Evolutionary conservation across 2,797 vertebrate species (phyloP).

Genomic region (Tenualosa thibaudeaui): DNA sequence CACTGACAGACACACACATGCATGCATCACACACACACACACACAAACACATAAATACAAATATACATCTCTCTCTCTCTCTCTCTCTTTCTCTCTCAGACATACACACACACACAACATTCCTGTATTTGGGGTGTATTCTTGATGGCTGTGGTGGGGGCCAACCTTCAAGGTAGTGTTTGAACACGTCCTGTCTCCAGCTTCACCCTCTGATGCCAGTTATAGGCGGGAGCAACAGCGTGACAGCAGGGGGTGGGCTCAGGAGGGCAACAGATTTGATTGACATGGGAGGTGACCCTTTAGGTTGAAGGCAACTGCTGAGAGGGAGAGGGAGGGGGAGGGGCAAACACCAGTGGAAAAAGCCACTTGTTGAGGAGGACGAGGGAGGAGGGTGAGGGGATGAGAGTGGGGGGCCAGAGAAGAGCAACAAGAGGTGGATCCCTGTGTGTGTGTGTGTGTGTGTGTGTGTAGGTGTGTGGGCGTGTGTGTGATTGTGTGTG

Average conservation of each 20-base stretch:
- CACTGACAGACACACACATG: neutral
- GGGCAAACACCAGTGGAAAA: neutral
- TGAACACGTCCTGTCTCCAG: conserved; percentile 42
- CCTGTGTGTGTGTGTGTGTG: conserved; percentile 7
- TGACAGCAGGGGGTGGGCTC: too few species aligned
- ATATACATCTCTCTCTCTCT: neutral
- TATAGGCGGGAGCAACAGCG: conserved; percentile 25
- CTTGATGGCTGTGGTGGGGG: conserved; percentile 25
- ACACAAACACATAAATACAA: neutral
- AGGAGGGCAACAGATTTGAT: neutral
- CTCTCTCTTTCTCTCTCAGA: too few species aligned
- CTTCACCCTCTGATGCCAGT: conserved; percentile 42
- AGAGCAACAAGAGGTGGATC: neutral
- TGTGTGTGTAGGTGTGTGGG: conserved; percentile 4
- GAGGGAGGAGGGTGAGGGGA: neutral
- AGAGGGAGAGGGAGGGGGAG: neutral
- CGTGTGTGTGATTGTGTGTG: neutral
- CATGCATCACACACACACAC: neutral
- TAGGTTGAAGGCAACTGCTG: neutral
- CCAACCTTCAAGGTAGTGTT: conserved; percentile 54
- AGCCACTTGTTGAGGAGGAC: neutral
- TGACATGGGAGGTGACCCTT: conserved; percentile 3
- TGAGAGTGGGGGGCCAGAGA: neutral
- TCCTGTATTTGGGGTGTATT: neutral
- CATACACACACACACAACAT: neutral